A percentile compares a stretch with the other conserved stretches of the same genome.
Evolutionary conservation across 2,113 vertebrate species (phyloP).

Genomic region (Cyprinodon variegatus): DNA sequence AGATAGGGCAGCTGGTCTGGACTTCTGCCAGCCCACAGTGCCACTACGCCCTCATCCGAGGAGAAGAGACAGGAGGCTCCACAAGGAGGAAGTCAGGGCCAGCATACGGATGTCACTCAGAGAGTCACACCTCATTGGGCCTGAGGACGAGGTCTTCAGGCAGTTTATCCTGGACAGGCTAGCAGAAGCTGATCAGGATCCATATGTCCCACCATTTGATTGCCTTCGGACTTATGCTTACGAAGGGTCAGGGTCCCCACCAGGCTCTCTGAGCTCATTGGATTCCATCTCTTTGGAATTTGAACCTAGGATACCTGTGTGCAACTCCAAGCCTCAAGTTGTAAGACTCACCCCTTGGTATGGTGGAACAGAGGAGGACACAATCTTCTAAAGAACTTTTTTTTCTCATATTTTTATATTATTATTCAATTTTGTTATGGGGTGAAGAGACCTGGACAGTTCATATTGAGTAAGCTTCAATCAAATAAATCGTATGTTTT

Average conservation of each 20-base stretch:
- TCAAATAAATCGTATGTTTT: background rate
- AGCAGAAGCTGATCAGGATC: constrained; percentile 86
- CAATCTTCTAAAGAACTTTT: constrained; percentile 61
- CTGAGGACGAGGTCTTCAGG: constrained; percentile 85
- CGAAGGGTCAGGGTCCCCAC: constrained; percentile 86
- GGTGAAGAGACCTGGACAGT: background rate
- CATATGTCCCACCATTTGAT: constrained; percentile 85
- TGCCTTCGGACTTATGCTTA: constrained; percentile 86
- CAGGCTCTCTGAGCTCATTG: constrained; percentile 91
- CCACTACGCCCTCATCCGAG: constrained; percentile 77
- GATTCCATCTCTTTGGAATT: constrained; percentile 73
- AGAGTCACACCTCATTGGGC: constrained; percentile 87
- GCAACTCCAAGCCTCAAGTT: constrained; percentile 72
- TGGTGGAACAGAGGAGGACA: constrained; percentile 64
- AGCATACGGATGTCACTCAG: constrained; percentile 86
- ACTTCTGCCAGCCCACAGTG: constrained; percentile 46
- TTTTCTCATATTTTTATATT: background rate
- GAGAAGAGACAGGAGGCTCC: constrained; percentile 62
- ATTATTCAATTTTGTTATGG: background rate
- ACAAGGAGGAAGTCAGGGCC: constrained; percentile 65
- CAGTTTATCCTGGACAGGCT: constrained; percentile 91
- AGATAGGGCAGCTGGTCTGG: constrained; percentile 68
- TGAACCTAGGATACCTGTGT: constrained; percentile 65
- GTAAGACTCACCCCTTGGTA: constrained; percentile 80
- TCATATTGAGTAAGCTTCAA: background rate